These are phyloP conservation scores for Metellina segmentata DNA, from an alignment of 2,888 invertebrate species.

Conservation along the genomic window DNA sequence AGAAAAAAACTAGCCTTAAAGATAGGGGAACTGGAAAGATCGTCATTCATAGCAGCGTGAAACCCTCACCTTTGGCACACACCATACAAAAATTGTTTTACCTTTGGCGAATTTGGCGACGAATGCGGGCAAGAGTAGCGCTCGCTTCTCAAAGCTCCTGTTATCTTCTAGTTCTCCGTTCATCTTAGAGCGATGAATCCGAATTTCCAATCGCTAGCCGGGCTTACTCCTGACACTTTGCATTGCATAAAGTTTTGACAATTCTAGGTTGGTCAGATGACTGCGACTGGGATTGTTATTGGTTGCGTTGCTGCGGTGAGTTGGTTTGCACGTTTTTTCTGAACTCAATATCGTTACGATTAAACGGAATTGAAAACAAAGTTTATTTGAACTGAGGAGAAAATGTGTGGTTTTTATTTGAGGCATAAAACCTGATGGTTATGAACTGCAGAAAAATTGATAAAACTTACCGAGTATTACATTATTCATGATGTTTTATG, in stretches of 20 bases:
- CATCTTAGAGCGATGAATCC: conserved; percentile 35
- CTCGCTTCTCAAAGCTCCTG: background rate
- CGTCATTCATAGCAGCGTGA: no score
- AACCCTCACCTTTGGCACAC: no score
- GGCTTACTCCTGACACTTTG: conserved; percentile 1
- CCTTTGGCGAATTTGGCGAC: conserved; percentile 60
- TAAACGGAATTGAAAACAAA: no score
- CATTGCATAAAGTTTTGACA: conserved; percentile 42
- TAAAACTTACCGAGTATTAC: no score
- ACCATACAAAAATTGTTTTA: background rate
- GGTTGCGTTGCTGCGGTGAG: conserved; percentile 60
- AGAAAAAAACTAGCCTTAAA: no score
- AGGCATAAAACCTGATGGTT: no score
- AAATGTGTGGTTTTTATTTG: no score
- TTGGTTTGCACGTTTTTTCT: background rate
- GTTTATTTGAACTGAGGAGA: no score
- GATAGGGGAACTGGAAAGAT: no score
- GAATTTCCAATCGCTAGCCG: conserved; percentile 14
- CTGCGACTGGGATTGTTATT: conserved; percentile 25
- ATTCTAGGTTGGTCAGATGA: conserved; percentile 32
- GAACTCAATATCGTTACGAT: background rate
- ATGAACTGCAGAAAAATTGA: no score
- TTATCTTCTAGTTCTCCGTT: conserved; percentile 4
- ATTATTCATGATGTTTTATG: no score
- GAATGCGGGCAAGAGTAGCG: background rate